phyloP scores from a whole-genome alignment of 1,140 invertebrate species.

The Phymastichus coffea region DNA sequence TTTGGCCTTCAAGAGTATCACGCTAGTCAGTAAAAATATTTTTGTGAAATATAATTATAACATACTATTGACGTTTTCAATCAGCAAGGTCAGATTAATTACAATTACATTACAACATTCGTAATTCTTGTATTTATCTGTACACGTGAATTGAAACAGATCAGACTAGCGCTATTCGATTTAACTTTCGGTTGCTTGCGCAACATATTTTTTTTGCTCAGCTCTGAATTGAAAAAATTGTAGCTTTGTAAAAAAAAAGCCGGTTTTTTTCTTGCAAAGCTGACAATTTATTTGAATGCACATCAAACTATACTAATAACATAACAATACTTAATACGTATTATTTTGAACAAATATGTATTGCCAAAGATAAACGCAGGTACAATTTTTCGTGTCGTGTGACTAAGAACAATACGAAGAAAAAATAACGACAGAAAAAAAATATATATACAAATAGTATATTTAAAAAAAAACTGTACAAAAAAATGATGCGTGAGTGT shows the following conservation, averaged over 20 bases:
- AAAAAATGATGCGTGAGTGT: neutral
- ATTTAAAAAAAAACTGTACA: neutral
- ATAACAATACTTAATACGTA: neutral
- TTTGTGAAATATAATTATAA: too few relatives aligned
- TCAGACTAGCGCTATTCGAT: too few relatives aligned
- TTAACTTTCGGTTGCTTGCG: too few relatives aligned
- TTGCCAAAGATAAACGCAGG: constrained; percentile 14
- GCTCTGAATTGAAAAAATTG: neutral
- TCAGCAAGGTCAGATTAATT: neutral
- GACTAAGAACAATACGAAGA: neutral
- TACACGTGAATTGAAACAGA: too few relatives aligned
- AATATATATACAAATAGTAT: too few relatives aligned
- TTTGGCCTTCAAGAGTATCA: too few relatives aligned
- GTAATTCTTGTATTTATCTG: neutral
- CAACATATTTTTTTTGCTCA: neutral
- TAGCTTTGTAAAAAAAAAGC: neutral
- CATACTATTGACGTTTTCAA: too few relatives aligned
- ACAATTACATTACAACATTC: neutral
- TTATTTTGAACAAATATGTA: neutral
- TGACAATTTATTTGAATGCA: neutral
- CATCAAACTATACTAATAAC: neutral
- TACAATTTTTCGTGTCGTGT: too few relatives aligned
- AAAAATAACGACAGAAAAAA: neutral
- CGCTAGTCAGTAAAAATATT: too few relatives aligned
- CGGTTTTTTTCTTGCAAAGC: neutral